Evolutionary conservation across 2,888 invertebrate genomes (phyloP).

Genomic region (Chrysina gloriosa): DNA sequence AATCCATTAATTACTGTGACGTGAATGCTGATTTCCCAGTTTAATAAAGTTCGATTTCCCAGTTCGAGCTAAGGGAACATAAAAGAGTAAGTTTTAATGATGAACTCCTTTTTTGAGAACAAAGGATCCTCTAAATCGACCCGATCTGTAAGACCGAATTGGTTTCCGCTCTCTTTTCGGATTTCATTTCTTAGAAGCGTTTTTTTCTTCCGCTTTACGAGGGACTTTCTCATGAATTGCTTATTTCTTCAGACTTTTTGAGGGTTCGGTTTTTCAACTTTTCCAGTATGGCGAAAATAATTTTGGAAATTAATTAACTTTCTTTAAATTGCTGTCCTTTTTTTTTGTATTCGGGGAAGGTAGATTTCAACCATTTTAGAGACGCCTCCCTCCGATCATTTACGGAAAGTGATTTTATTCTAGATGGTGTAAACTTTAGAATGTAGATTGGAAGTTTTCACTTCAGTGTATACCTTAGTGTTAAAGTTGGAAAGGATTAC

Average conservation of each 20-base stretch:
- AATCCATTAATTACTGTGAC: background rate
- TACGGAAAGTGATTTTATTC: too few relatives aligned
- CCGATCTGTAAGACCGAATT: slow-evolving; percentile 30
- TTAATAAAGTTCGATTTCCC: slow-evolving; percentile 27
- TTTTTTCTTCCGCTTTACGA: slow-evolving; percentile 2
- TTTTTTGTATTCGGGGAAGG: too few relatives aligned
- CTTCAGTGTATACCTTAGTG: too few relatives aligned
- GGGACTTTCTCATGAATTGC: slow-evolving; percentile 14
- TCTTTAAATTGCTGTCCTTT: too few relatives aligned
- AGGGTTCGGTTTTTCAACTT: slow-evolving; percentile 7
- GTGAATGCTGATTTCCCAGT: slow-evolving; percentile 8
- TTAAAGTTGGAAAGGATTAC: too few relatives aligned
- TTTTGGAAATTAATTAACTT: slow-evolving; percentile 27
- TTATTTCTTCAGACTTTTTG: slow-evolving; percentile 9
- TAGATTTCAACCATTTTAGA: too few relatives aligned
- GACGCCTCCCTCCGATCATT: too few relatives aligned
- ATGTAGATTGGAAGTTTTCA: too few relatives aligned
- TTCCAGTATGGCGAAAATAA: background rate
- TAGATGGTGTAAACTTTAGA: too few relatives aligned
- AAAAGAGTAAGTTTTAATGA: slow-evolving; percentile 31
- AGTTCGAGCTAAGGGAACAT: background rate
- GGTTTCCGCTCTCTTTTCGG: slow-evolving; percentile 23
- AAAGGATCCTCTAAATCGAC: slow-evolving; percentile 33
- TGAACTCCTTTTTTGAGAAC: slow-evolving; percentile 24
- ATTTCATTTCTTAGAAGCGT: background rate